Evolutionary conservation across 1,140 invertebrate species (phyloP).

Genomic region (Drosophila paulistorum): DNA sequence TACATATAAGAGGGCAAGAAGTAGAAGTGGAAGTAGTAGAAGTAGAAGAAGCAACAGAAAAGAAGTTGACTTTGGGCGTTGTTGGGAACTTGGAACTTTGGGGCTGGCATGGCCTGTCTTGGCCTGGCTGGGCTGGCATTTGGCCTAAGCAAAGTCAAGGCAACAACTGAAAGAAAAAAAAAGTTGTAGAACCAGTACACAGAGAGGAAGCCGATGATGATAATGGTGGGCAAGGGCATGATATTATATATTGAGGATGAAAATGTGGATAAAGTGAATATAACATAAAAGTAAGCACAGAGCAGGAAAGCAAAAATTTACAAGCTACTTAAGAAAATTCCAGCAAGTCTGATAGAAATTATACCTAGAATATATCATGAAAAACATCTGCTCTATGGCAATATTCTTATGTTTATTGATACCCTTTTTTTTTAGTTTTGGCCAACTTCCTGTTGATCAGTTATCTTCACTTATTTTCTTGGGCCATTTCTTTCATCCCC

Average conservation of each 20-base stretch:
- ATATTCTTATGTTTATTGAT: neutral
- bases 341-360: neutral
- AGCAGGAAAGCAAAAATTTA: neutral
- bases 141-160: slow-evolving; percentile 77
- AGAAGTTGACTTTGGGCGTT: slow-evolving; percentile 66
- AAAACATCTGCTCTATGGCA: slow-evolving; percentile 7
- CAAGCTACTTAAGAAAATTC: slow-evolving; percentile 10
- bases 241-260: slow-evolving; percentile 23
- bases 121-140: slow-evolving; percentile 57
- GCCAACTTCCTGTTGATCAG: slow-evolving; percentile 49
- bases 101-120: slow-evolving; percentile 24
- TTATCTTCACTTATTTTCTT: slow-evolving; percentile 18
- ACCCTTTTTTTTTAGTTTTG: slow-evolving; percentile 1
- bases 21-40: slow-evolving; percentile 27
- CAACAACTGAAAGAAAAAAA: slow-evolving; percentile 51
- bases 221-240: slow-evolving; percentile 58
- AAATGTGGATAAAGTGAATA: slow-evolving; percentile 6
- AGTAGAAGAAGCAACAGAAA: slow-evolving; percentile 2
- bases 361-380: neutral
- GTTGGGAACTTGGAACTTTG: slow-evolving; percentile 24
- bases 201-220: slow-evolving; percentile 24
- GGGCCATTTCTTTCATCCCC: slow-evolving; percentile 27
- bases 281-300: slow-evolving; percentile 16
- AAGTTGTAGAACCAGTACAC: slow-evolving; percentile 77
- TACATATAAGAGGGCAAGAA: slow-evolving; percentile 17